These are phyloP conservation scores for Drosophila paucipuncta DNA, from an alignment of 2,888 invertebrate genomes.

Conservation along the genomic window DNA sequence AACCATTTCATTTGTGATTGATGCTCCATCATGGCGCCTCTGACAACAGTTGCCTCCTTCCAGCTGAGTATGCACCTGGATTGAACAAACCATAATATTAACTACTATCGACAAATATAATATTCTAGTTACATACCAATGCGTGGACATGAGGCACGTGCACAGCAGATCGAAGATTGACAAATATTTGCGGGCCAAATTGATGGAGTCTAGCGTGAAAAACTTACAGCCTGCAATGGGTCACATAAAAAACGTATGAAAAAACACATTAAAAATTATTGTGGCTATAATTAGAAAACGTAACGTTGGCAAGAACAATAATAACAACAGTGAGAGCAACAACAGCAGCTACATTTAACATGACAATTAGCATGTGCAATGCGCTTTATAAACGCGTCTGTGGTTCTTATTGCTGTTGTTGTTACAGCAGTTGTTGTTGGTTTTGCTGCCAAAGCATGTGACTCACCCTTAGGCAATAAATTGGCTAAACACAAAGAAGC, in stretches of 20 bases:
- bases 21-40: slow-evolving; percentile 94
- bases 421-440: slow-evolving; percentile 15
- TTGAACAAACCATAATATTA: neutral
- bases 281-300: slow-evolving; percentile 44
- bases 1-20: slow-evolving; percentile 98
- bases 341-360: slow-evolving; percentile 56
- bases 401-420: slow-evolving; percentile 25
- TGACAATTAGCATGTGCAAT: slow-evolving; percentile 77
- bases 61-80: slow-evolving; percentile 89
- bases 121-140: slow-evolving; percentile 87
- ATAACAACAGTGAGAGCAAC: slow-evolving; percentile 26
- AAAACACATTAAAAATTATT: slow-evolving; percentile 44
- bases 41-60: slow-evolving; percentile 87
- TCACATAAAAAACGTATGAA: slow-evolving; percentile 56
- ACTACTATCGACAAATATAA: neutral
- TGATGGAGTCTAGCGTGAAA: slow-evolving; percentile 94
- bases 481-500: slow-evolving; percentile 92
- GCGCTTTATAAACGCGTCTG: slow-evolving; percentile 28
- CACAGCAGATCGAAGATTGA: slow-evolving; percentile 93
- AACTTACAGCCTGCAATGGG: slow-evolving; percentile 90
- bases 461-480: slow-evolving; percentile 90
- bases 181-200: slow-evolving; percentile 94
- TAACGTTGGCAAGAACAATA: slow-evolving; percentile 36
- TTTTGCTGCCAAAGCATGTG: slow-evolving; percentile 51
- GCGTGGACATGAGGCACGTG: slow-evolving; percentile 91